These are phyloP conservation scores for Paratilapia polleni DNA, from an alignment of 2,113 vertebrate species.

Conservation along the genomic window DNA sequence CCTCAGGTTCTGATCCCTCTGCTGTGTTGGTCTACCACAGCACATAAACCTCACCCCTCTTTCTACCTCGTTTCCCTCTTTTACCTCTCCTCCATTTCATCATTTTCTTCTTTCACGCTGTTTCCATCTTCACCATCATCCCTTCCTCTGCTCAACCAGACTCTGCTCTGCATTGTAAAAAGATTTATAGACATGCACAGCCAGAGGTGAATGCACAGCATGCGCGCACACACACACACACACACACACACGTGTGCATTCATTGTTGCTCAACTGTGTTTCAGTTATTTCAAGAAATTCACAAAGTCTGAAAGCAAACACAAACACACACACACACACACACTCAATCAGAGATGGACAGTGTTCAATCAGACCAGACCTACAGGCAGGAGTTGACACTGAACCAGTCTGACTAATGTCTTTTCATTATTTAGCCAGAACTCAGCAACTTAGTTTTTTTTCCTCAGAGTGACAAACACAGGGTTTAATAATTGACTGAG, in stretches of 20 bases:
- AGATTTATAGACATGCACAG: constrained; percentile 34
- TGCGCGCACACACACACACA: background rate
- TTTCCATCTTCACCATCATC: constrained; percentile 34
- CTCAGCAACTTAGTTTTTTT: background rate
- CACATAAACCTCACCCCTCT: background rate
- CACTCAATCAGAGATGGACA: background rate
- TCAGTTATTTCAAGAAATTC: background rate
- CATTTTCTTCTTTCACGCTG: constrained; percentile 31
- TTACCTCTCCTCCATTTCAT: constrained; percentile 37
- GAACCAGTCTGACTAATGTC: constrained; percentile 13
- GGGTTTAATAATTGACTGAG: background rate
- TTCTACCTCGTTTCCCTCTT: background rate
- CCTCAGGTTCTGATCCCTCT: background rate
- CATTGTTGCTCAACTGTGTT: background rate
- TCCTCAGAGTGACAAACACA: background rate
- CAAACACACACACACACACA: background rate
- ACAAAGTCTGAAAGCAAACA: background rate
- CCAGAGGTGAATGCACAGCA: constrained; percentile 1
- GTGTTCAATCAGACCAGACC: constrained; percentile 13
- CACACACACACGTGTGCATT: background rate
- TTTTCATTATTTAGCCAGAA: constrained; percentile 23
- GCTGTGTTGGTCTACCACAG: background rate
- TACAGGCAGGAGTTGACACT: background rate
- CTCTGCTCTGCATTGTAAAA: constrained; percentile 37
- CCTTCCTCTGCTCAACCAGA: background rate